Base-by-base conservation (phyloP, 2,113 vertebrate genomes). In the Boulengeromyrus knoepffleri region DNA sequence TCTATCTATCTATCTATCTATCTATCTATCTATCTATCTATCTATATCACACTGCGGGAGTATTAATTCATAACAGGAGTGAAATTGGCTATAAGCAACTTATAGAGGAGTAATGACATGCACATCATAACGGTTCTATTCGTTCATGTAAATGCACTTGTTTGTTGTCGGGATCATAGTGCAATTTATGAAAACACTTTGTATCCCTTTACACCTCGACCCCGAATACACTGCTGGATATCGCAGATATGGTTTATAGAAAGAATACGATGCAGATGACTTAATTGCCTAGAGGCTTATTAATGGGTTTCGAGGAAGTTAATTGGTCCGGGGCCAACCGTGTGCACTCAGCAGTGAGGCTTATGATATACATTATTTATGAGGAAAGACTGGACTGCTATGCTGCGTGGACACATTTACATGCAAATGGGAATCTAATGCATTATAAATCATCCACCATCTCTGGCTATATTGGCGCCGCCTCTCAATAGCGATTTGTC, bases 391-490 rank as follows among this genome's bases (percentile, higher is more conserved):
- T 70, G 88, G 62, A 70, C 88, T 39, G 90, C 90, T 66, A 88
- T n/a, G 77, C 77, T 85, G 53, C 92, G 47, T 89, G 87, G 84
- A 74, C 86, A 91, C 84, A 92, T 91, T 91, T 90, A 91, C 88
- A 90, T 89, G 85, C 89, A 90, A 90, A 91, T 88, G 12, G 77
- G 90, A 47, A 89, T 46, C 77, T 89, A 86, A 89, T 90, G 24
- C 89, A 92, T 91, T 85, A 92, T 86, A 70, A 89, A 90, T 70
- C 19, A 46, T 15, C 7, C 9, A 62, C 47, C 31, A 39, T 85
- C 24, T 36, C 62, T 91, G 86, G 86, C 70, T 70, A 27, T 52
- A 47, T 80, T 86, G 24, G 62, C 89, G 84, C 62, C 1, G 15
- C 46, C 84, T 88, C 47, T 80, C 27, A 10, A 89, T 24, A 58